Evolutionary conservation across 2,888 invertebrate species (phyloP).

Genomic region (Anthophora plumipes): DNA sequence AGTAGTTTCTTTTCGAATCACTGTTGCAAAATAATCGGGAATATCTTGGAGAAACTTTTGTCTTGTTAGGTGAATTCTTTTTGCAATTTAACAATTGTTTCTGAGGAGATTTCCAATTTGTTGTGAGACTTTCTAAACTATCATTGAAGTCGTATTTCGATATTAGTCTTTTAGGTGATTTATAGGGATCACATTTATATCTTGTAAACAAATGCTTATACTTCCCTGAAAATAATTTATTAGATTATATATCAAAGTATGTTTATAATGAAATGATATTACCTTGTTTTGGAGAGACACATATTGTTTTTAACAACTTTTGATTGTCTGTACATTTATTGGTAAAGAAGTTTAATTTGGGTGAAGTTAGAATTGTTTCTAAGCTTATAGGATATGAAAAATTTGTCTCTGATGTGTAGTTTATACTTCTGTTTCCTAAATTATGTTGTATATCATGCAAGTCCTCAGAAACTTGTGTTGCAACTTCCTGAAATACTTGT

Average conservation of each 20-base stretch:
- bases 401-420: slow-evolving; percentile 1
- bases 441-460: neutral
- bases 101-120: slow-evolving; percentile 30
- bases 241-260: neutral
- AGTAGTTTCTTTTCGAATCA: slow-evolving; percentile 4
- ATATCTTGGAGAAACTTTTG: slow-evolving; percentile 41
- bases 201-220: slow-evolving; percentile 53
- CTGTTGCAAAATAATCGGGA: slow-evolving; percentile 30
- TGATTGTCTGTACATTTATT: slow-evolving; percentile 2
- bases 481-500: neutral
- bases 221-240: slow-evolving; percentile 38
- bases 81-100: neutral
- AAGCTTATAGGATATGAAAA: neutral
- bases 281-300: slow-evolving; percentile 47
- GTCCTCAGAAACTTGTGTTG: neutral
- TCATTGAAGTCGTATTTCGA: neutral
- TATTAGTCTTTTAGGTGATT: neutral
- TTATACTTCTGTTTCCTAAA: neutral
- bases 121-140: neutral
- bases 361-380: slow-evolving; percentile 7
- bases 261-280: neutral
- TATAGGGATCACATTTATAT: neutral
- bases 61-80: neutral
- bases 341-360: slow-evolving; percentile 16
- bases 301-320: slow-evolving; percentile 11